Base-by-base conservation (phyloP, 2,797 vertebrate genomes). In the Fistularia commersonii region DNA sequence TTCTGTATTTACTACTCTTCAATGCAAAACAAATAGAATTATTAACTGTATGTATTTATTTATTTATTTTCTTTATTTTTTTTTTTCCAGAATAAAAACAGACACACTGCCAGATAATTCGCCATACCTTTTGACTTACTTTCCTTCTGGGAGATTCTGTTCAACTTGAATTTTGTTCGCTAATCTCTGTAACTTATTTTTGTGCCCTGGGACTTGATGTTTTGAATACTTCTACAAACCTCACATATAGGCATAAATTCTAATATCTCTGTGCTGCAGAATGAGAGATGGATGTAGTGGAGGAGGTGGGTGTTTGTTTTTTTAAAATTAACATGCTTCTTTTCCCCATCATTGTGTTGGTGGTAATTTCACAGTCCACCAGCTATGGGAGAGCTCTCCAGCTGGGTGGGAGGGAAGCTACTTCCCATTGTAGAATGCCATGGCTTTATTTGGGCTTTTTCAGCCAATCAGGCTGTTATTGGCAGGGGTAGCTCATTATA, bases 331-430 rank as follows among this genome's bases (percentile, higher is more conserved):
- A 58, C 77, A 79, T 83, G 83, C 70, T 72, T 77, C 41, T 42
- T 57, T 63, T 43, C 7, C 7, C 42, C 51, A 40, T 50, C 15
- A 33, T 63, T 6, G 3, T 81, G 61, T 83, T 81, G 80, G 75
- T 75, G 66, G 71, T 80, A 72, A 83, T 86, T 87, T 85, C 80
- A 83, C 77, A 79, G 79, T 66, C 48, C 66, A 67, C 56, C 59
- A 57, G 81, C 69, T 32, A 42, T 64, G 69, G 57, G 41, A 62
- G 54, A 5, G 0, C 39, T 64, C 61, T 62, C 51, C 63, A 66
- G 61, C 56, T 42, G 58, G 57, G 61, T 14, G 40, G 51, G 49
- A 13, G 34, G 41, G 48, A 54, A 40, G 42, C 38, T 53, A 43
- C 40, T 57, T 51, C 52, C 45, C 39, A 53, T 38, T 13, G 12